Base-by-base conservation (phyloP, 2,797 vertebrate species). In the Gallirallus australis region DNA sequence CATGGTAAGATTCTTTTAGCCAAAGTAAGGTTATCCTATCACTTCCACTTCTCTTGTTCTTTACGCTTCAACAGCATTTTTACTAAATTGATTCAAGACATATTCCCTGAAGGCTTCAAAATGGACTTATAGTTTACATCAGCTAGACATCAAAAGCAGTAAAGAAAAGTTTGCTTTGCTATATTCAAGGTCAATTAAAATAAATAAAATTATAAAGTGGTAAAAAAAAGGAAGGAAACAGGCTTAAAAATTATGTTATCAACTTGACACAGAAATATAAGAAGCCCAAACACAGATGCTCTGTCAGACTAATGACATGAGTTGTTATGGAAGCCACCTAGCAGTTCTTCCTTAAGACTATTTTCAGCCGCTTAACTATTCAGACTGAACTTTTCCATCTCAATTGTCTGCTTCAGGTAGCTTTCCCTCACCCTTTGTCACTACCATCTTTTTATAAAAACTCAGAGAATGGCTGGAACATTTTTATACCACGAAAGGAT, bases 1-100 rank as follows among this genome's bases (percentile, higher is more conserved):
- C 27, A 71, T 3, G 12, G 54, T 47, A 86, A 92, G 70, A 86
- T 77, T 95, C 65, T 94, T 71, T 59, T 59, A 9, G 20, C 57
- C 61, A 71, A 93, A 93, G 65, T 89, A 86, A 92, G 15, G 73
- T 83, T 95, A 93, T 73, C 75, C 63, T 89, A 95, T 97, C 84
- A 89, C 64, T 97, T 96, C 95, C 85, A 94, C 87, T 91, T 94
- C 89, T 91, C 87, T 97, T 94, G 93, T n/a, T 96, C 80, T 93
- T 97, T 92, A 91, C 16, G 76, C 91, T 93, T 95, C 89, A 96
- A 84, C 81, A 87, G 72, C 35, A 79, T 94, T 95, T 91, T 90
- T 82, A 63, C 82, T 92, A 63, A 83, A 90, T 84, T 91, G 89
- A 89, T 82, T 94, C 81, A 63, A 95, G 78, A 94, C 28, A 40